Conservation (phyloP, 2,113 vertebrate genomes). For the Sminthopsis crassicaudata region DNA sequence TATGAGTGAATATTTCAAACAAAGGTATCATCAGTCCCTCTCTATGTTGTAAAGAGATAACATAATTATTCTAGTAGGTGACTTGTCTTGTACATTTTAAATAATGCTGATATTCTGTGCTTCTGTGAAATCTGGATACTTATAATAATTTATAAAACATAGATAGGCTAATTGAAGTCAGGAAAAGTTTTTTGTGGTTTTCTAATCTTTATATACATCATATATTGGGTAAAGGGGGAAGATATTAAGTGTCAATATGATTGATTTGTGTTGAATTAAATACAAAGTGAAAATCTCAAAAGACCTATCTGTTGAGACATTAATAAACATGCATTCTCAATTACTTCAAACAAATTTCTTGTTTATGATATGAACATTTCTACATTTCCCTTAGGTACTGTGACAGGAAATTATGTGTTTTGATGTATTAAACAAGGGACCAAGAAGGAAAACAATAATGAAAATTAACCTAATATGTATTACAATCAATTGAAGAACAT, state of each 20-base stretch:
- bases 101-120: not conserved
- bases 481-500: not conserved
- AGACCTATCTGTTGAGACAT: not conserved
- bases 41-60: not conserved
- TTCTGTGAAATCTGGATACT: not conserved
- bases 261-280: not conserved
- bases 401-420: not conserved
- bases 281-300: not conserved
- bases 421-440: not conserved
- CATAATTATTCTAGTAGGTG: not conserved
- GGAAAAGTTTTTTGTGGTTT: not conserved
- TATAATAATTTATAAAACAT: not conserved
- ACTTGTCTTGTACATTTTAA: not conserved
- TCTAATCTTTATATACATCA: not conserved
- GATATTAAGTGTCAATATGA: not conserved
- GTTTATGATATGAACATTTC: not conserved
- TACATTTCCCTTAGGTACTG: not conserved
- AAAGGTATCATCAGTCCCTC: not conserved
- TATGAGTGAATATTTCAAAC: not conserved
- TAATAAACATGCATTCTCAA: not conserved
- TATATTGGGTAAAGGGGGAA: not conserved
- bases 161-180: not conserved
- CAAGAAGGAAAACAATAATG: not conserved
- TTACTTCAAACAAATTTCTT: not conserved
- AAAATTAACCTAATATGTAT: not conserved